These are phyloP conservation scores for Rhopilema esculentum DNA, from an alignment of 30 jellyfish, hydroid and myxozoan genomes.

Conservation along the genomic window DNA sequence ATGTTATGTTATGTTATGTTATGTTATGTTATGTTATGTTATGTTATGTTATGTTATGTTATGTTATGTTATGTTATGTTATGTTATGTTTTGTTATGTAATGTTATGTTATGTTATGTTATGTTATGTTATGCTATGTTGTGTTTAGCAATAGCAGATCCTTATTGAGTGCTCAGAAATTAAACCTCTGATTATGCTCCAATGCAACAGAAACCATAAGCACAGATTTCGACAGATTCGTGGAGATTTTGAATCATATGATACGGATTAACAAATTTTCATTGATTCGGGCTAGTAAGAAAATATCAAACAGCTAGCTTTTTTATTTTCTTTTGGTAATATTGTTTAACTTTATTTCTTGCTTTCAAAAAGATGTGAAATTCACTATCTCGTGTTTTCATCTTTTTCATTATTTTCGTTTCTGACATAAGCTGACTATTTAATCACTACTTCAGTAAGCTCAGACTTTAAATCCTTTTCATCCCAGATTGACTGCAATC, in stretches of 20 bases:
- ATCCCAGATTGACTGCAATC: neutral
- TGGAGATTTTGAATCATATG: too few relatives aligned
- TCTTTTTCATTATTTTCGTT: neutral
- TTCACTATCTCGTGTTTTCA: too few relatives aligned
- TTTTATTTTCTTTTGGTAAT: too few relatives aligned
- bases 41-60: conserved; percentile 11
- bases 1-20: conserved; percentile 8
- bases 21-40: conserved; percentile 16
- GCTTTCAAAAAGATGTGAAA: too few relatives aligned
- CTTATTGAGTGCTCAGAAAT: conserved; percentile 21
- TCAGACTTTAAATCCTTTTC: neutral
- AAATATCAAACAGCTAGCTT: too few relatives aligned
- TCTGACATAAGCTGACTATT: neutral
- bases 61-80: conserved; percentile 3
- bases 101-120: conserved; percentile 11
- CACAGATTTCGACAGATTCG: neutral
- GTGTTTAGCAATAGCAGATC: too few relatives aligned
- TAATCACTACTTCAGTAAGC: neutral
- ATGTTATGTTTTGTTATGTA: neutral
- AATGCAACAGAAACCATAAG: neutral
- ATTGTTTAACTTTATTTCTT: too few relatives aligned
- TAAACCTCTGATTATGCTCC: neutral
- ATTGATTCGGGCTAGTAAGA: too few relatives aligned
- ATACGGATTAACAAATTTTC: too few relatives aligned
- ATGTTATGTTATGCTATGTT: conserved; percentile 7